Conservation (phyloP, 2,797 vertebrate genomes). For the Diglossa cyanea region DNA sequence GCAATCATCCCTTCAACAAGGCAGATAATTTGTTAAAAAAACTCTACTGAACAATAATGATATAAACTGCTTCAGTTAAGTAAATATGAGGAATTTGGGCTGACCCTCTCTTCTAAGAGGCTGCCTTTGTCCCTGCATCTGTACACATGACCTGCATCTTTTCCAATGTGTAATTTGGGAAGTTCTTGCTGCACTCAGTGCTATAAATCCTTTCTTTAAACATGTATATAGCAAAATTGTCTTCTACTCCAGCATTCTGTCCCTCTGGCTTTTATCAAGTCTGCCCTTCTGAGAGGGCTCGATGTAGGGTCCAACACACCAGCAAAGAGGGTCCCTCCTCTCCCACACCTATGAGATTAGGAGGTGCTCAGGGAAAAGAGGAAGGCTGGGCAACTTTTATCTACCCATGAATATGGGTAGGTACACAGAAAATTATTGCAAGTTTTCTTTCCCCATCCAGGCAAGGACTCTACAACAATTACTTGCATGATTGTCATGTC, state of each 20-base stretch:
- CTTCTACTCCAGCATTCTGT: neutral
- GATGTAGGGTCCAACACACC: neutral
- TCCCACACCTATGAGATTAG: neutral
- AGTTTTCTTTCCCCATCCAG: neutral
- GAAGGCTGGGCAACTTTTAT: neutral
- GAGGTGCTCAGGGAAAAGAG: neutral
- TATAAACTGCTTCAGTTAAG: neutral
- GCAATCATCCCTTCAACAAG: neutral
- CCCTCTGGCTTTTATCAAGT: neutral
- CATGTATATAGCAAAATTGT: neutral
- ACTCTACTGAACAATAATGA: neutral
- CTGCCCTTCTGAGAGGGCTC: accelerated
- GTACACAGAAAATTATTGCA: neutral
- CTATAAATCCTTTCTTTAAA: neutral
- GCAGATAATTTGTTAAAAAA: neutral
- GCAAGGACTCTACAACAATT: neutral
- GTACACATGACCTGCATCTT: neutral
- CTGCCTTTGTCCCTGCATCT: neutral
- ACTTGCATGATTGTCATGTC: accelerated
- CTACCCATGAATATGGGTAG: no score
- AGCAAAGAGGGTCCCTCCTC: no score
- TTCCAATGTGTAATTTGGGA: neutral
- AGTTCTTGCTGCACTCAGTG: neutral
- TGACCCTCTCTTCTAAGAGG: neutral
- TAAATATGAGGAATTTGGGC: neutral